Evolutionary conservation across 2,797 vertebrate species (phyloP), one percentile per base, ranked within the genome.

Genomic region (Rhabdomys pumilio): DNA sequence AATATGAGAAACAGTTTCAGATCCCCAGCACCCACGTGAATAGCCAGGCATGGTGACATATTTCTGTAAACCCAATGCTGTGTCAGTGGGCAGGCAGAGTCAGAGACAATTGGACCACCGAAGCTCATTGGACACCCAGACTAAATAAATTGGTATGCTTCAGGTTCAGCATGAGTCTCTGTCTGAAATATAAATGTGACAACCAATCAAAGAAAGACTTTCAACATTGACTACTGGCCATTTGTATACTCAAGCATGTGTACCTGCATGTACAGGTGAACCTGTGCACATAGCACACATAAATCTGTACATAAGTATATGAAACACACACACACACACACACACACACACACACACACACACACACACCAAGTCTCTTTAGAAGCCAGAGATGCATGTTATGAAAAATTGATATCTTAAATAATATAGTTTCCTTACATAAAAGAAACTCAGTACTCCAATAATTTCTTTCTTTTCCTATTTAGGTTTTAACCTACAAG

Each of bases 361-460:
- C 11, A 69, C 44, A 53, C 19, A 29, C 38, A 34, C 14, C 10
- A 63, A 85, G 61, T 6, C 59, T 6, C 59, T n/a, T 88, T 61
- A 72, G 11, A 29, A 67, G 29, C 57, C 2, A 88, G 44, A 87
- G 24, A 83, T 26, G 6, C 24, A 0, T 76, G 31, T 81, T n/a
- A 61, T 85, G 8, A 31, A 61, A 82, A 89, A 85, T 61, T 75
- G 13, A 8, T 80, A 12, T n/a, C 44, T 87, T 93, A 91, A 75
- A 65, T 67, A 69, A 69, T 88, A 88, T 1, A 90, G 8, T 92
- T 92, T 94, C 38, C 83, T 94, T 41, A 90, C 89, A 89, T 57
- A 89, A 92, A 94, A 75, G 24, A 92, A 96, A 69, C 7, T 8
- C 63, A 89, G 3, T 84, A 15, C 34, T 61, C 5, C 59, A 73